A percentile compares a stretch with the other conserved stretches of the same genome.
Conservation (phyloP, 2,113 vertebrate genomes). For the Steatornis caripensis region DNA sequence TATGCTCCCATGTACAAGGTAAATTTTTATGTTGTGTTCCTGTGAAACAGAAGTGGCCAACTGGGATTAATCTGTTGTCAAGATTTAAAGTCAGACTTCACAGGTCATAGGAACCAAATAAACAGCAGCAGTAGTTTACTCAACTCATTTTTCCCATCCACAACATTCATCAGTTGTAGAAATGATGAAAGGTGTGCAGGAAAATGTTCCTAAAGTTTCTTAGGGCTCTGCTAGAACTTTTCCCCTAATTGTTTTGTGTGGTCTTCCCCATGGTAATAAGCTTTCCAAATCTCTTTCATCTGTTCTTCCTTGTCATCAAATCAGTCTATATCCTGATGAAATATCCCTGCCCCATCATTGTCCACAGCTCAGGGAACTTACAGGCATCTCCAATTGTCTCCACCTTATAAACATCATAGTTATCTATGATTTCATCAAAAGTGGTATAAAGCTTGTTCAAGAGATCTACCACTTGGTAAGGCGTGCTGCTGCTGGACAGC, state of each 20-base stretch:
- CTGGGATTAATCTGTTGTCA: background rate
- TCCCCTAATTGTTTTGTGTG: background rate
- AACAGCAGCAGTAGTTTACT: background rate
- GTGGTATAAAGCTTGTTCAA: slow-evolving; percentile 84
- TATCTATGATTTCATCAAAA: slow-evolving; percentile 85
- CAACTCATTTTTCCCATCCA: background rate
- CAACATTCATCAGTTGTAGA: background rate
- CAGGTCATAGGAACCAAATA: background rate
- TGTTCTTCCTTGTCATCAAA: background rate
- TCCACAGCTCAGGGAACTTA: slow-evolving; percentile 49
- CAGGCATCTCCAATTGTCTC: slow-evolving; percentile 84
- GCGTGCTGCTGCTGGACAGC: slow-evolving; percentile 82
- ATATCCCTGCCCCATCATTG: background rate
- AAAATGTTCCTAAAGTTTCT: background rate
- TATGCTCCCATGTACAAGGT: background rate
- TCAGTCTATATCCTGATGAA: background rate
- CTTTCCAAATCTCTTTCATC: background rate
- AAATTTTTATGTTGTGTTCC: background rate
- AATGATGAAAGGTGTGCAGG: background rate
- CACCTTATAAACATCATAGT: slow-evolving; percentile 85
- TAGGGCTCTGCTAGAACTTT: background rate
- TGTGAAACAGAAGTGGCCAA: background rate
- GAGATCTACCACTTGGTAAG: slow-evolving; percentile 81
- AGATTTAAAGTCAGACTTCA: background rate
- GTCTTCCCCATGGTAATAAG: background rate